Base-by-base conservation (phyloP, 2,888 invertebrate species). In the Serrognathus titanus region DNA sequence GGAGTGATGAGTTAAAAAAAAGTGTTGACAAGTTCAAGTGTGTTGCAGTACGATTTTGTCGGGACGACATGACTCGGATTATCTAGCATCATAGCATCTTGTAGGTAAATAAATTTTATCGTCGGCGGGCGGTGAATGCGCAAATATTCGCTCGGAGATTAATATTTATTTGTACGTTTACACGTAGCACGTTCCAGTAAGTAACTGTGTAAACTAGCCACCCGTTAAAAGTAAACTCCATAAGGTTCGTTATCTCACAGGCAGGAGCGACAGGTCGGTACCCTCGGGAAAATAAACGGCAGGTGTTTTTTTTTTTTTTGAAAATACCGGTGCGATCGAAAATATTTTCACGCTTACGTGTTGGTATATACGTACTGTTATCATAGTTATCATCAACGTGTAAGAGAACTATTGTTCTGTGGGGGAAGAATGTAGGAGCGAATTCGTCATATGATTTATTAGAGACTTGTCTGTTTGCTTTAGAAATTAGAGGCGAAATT, bases 181-280 rank as follows among this genome's bases (percentile, higher is more conserved):
- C 68, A 68, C 67, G 67, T 68, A 64, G 66, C 57, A 62, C 60
- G 65, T 64, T 66, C 62, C 64, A 60, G 55, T 58, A 55, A 63
- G 58, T 66, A 68, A 68, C 67, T 68, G 68, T 68, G 60, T 63
- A 64, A 66, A 54, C 60, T 63, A 61, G 60, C 63, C 65, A 65
- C 60, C 67, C 69, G 69, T 69, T 65, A 66, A 68, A 66, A 64
- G 63, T 60, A 61, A 66, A 66, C 56, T 58, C 11, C 16, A 13
- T 11, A 8, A 31, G 36, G 38, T 48, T 48, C 43, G 20, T 43
- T 43, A 43, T 43, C 43, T 43, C 10, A 11, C 16, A 3, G 43
- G 9, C 9, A 20, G 9, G 13, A 16, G 4, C 16, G 43, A 43
- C 43, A 43, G 43, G 43, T 43, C 43, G 43, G 43, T 43, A 43